phyloP scores from a whole-genome alignment of 2,888 invertebrate species.

The Chloroclystis v-ata region DNA sequence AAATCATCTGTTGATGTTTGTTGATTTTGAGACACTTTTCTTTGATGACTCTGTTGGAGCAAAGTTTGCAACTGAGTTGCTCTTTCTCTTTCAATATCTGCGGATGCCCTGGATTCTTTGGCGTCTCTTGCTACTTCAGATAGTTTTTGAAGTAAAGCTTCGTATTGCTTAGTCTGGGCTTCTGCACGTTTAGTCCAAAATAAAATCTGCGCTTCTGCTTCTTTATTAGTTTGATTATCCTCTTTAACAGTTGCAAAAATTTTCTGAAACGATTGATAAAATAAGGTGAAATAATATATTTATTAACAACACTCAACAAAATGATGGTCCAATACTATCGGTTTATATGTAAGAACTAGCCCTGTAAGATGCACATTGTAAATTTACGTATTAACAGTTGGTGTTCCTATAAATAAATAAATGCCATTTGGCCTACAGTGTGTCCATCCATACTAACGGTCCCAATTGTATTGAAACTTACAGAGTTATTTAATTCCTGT shows the following conservation, averaged over 20 bases:
- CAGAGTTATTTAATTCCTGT: slow-evolving; percentile 64
- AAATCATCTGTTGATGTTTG: slow-evolving; percentile 29
- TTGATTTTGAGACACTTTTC: slow-evolving; percentile 27
- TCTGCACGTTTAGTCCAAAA: slow-evolving; percentile 59
- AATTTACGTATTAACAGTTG: too few species aligned
- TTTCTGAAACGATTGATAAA: slow-evolving; percentile 44
- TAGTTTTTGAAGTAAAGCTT: slow-evolving; percentile 56
- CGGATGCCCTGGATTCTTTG: slow-evolving; percentile 50
- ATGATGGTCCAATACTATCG: too few species aligned
- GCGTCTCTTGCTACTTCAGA: slow-evolving; percentile 58
- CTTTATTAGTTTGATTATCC: slow-evolving; percentile 46
- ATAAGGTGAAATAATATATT: background rate
- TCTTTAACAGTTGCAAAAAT: slow-evolving; percentile 41
- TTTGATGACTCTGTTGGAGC: slow-evolving; percentile 44
- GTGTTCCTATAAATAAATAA: too few species aligned
- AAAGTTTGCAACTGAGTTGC: slow-evolving; percentile 50
- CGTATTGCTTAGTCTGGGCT: slow-evolving; percentile 59
- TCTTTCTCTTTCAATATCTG: slow-evolving; percentile 51
- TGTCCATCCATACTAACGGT: too few species aligned
- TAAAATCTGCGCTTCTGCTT: slow-evolving; percentile 53
- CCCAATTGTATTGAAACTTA: too few species aligned
- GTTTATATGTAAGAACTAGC: too few species aligned
- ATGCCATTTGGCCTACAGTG: too few species aligned
- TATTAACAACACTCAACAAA: background rate
- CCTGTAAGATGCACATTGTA: too few species aligned